Base-by-base conservation (phyloP, 53 echinoderm and acorn worm genomes). In the Temnopleurus reevesii region DNA sequence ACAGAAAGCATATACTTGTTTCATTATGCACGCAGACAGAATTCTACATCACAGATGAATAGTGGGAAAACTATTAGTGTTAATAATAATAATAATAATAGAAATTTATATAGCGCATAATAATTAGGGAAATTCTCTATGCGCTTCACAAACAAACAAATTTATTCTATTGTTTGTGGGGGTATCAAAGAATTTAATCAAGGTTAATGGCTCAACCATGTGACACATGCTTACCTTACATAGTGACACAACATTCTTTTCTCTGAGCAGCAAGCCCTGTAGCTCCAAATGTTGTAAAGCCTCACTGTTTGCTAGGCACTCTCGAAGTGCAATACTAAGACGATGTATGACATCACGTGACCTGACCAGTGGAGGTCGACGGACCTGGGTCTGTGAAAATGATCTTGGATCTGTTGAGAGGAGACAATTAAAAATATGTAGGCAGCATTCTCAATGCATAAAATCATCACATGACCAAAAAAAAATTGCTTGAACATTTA, bases 211-310 rank as follows among this genome's bases (percentile, higher is more conserved):
- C 53, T 51, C 53, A 51, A 51, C 15, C 15, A 51, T 51, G 8
- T 31, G 45, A 76, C 45, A 76, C 49, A 47, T 25, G 12, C 79
- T 77, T 91, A 95, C 97, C 93, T 91, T 97, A 46, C 93, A 88
- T 31, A 97, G 26, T 77, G 89, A 65, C 5, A 77, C 89, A n/a
- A 97, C 28, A 89, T 95, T 95, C 76, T 92, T 90, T 53, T 90
- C 76, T 45, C 94, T 90, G n/a, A 97, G 86, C 24, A 94, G 94
- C 4, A 97, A 77, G 45, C 94, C 94, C 83, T 97, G 95, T 26
- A 97, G 64, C 80, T 92, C 94, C n/a, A 94, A 26, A 23, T 91
- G 86, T 45, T 84, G 77, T 53, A 97, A 43, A 4, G 90, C 77
- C 54, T 92, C 85, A 15, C 93, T 90, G 25, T 58, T 82, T 33